Percentiles rank a stretch among this genome's conserved stretches.
Evolutionary conservation across 2,888 invertebrate genomes (phyloP).

Genomic region (Drosophila anomalata): DNA sequence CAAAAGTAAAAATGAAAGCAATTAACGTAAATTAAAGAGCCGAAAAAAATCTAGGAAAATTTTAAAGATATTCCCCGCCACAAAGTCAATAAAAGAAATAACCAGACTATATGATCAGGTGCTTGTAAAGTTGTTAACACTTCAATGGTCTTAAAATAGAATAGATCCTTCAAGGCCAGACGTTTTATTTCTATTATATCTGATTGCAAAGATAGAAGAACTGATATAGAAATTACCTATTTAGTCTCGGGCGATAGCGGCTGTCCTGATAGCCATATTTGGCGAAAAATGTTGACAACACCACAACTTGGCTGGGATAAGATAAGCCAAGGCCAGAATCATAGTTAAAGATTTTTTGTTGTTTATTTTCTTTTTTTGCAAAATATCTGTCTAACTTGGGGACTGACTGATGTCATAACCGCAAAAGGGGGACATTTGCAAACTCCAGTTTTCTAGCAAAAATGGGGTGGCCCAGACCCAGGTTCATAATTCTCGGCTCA

Average conservation of each 20-base stretch:
- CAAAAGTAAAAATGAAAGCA: not conserved
- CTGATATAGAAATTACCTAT: slow-evolving; percentile 20
- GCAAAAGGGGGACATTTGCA: no score
- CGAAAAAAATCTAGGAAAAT: not conserved
- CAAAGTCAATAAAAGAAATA: not conserved
- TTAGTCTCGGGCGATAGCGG: slow-evolving; percentile 4
- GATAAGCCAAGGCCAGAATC: slow-evolving; percentile 13
- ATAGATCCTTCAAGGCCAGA: slow-evolving; percentile 18
- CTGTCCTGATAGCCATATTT: slow-evolving; percentile 19
- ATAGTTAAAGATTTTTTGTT: slow-evolving; percentile 7
- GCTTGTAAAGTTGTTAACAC: slow-evolving; percentile 1
- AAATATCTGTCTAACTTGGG: slow-evolving; percentile 5
- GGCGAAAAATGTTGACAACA: slow-evolving; percentile 11
- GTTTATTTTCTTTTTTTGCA: no score
- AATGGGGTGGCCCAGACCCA: slow-evolving; percentile 14
- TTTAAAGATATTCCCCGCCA: not conserved
- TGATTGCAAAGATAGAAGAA: slow-evolving; percentile 22
- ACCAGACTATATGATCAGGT: not conserved
- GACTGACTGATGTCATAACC: slow-evolving; percentile 4
- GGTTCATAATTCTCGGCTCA: slow-evolving; percentile 39
- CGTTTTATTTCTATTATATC: not conserved
- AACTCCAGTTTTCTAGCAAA: not conserved
- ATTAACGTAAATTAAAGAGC: slow-evolving; percentile 4
- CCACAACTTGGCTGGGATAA: slow-evolving; percentile 13
- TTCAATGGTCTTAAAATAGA: slow-evolving; percentile 1